A percentile compares a stretch with the other conserved stretches of the same genome.
Conservation (phyloP, 2,888 invertebrate genomes). For the Siphlonurus alternatus region DNA sequence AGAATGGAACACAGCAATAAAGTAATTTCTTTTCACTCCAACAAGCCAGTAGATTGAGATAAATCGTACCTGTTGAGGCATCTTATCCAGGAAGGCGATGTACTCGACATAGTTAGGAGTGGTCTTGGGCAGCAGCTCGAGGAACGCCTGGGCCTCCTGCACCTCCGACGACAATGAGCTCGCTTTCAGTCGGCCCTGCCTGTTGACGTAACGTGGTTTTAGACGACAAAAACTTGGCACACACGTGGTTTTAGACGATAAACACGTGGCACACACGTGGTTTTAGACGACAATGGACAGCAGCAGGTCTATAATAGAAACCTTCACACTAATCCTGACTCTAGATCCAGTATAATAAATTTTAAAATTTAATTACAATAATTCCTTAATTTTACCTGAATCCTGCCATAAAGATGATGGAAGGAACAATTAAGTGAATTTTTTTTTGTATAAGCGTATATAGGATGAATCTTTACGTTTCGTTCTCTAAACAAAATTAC, state of each 20-base stretch:
- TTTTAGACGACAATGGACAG: neutral
- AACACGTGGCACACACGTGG: neutral
- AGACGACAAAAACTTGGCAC: neutral
- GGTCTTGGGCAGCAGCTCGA: constrained; percentile 45
- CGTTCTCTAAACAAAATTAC: constrained; percentile 26
- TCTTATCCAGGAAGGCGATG: constrained; percentile 48
- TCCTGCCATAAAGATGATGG: too few species aligned
- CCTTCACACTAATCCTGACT: too few species aligned
- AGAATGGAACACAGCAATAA: too few species aligned
- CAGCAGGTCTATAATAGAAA: too few species aligned
- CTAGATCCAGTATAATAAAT: too few species aligned
- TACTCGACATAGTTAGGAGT: constrained; percentile 57
- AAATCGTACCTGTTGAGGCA: constrained; percentile 30
- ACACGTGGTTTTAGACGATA: constrained; percentile 11
- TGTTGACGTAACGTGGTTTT: constrained; percentile 21
- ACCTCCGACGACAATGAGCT: constrained; percentile 34
- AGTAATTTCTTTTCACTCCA: too few species aligned
- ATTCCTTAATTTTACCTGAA: too few species aligned
- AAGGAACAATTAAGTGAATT: too few species aligned
- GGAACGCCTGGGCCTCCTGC: constrained; percentile 42
- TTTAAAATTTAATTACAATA: too few species aligned
- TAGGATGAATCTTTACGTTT: neutral
- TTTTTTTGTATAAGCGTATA: too few species aligned
- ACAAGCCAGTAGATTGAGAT: too few species aligned
- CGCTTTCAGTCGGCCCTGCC: constrained; percentile 44